Base-by-base conservation (phyloP, 1,140 invertebrate genomes). In the Glossosoma conforme region DNA sequence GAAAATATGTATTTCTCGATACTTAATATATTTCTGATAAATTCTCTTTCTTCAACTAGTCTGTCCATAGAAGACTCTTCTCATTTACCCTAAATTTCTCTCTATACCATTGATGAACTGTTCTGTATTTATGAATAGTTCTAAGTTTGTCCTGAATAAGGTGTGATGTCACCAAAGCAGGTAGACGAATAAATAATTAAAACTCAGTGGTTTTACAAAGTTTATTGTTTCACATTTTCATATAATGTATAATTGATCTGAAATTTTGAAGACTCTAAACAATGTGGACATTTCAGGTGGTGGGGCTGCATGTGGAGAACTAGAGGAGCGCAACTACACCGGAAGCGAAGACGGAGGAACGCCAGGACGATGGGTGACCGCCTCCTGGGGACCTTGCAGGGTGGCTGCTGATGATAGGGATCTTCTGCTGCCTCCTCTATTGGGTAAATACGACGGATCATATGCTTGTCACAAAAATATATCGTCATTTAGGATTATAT, bases 331-430 rank as follows among this genome's bases (percentile, higher is more conserved):
- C 20, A 52, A 45, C 22, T 15, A 40, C 18, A 46, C 36, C 9
- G 69, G 68, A 64, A 71, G 11, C 58, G 63, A 8, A 67, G 66
- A 2, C 64, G 62, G 2, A 61, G 43, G 67, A 22, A 69, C 67
- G 32, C 65, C 64, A 13, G 72, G 61, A 0, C 70, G 71, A 35
- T 75, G 72, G 72, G 67, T 64, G 0, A 67, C 70, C 0, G 69
- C 69, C 0, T 62, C 67, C 0, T 75, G 72, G 72, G 69, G 68
- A 0, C 49, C 63, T 2, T 75, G 72, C 49, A 60, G 62, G 0
- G 66, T 73, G 0, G 62, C 70, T 10, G 44, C 65, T 1, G 68
- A 72, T n/a, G n/a, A n/a, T n/a, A n/a, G n/a, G 32, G 58, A 61
- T 46, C 55, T 63, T 2, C 56, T 30, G 38, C 55, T 19, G 19